Base-by-base conservation (phyloP, 2,888 invertebrate genomes). In the Drosophila neutralis region DNA sequence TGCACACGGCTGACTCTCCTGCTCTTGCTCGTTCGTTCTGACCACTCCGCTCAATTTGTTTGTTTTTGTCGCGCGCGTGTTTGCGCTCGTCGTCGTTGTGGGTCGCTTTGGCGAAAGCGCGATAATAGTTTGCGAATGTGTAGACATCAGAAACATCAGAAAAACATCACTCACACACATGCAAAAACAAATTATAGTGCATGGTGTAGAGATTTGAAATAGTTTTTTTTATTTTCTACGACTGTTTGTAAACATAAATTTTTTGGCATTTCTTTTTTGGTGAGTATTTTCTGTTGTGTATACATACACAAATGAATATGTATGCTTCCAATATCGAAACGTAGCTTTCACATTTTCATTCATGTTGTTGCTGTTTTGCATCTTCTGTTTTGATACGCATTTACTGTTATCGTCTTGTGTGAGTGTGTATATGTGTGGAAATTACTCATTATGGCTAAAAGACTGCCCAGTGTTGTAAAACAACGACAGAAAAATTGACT, bases 11-110 rank as follows among this genome's bases (percentile, higher is more conserved):
- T 18, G 10, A 2, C 52, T 68, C 31, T 24, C 27, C 53, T 13
- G 21, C 52, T 53, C 58, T 70, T 51, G 48, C 42, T 56, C 33
- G 45, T 45, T 40, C 38, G 52, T 68, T 78, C 74, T 69, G 54
- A 63, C 36, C 54, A 56, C 59, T 73, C 56, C 49, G 36, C 21
- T 56, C 51, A 38, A n/a, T 56, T 62, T 87, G 82, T 84, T 89
- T 84, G 85, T 87, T 89, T 87, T 87, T 80, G 74, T 87, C 80
- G 87, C 71, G 84, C 84, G 89, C 89, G 87, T 85, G 85, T 87
- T 89, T 85, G 78, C 60, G 63, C 73, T 85, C 58, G 53, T 54
- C 54, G 67, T 58, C 61, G 67, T 31, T 73, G 75, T 76, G 56
- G 63, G 79, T 76, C 68, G 80, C 73, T 76, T 69, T 66, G 70